Conservation (phyloP, 2,113 vertebrate species). For the Chaetorhynchus papuensis region DNA sequence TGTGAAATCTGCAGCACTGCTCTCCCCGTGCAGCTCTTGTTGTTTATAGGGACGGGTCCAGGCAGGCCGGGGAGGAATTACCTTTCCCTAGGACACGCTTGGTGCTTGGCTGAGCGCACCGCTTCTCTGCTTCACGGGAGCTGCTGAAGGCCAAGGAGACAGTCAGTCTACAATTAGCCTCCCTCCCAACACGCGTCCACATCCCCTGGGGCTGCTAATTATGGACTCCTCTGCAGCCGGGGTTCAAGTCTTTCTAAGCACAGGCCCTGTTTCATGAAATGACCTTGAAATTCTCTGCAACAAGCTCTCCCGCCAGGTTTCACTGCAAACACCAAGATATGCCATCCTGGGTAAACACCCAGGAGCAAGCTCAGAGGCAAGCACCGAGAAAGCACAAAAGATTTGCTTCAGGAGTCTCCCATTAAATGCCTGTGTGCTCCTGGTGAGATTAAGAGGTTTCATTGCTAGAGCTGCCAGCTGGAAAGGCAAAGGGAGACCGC, state of each 20-base stretch:
- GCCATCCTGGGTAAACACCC: not conserved
- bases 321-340: not conserved
- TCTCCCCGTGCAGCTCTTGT: not conserved
- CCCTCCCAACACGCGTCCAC: not conserved
- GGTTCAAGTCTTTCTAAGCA: constrained; percentile 7
- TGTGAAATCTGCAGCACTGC: not conserved
- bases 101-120: constrained; percentile 48
- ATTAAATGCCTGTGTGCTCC: not conserved
- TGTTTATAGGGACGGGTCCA: constrained; percentile 54
- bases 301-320: not conserved
- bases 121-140: constrained; percentile 21
- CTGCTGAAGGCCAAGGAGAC: constrained; percentile 63
- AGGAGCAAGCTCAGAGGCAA: not conserved
- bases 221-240: not conserved
- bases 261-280: not conserved
- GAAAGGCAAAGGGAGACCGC: not conserved
- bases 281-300: constrained; percentile 18
- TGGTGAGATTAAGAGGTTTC: not conserved
- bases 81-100: constrained; percentile 64
- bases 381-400: not conserved
- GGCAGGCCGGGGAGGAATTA: constrained; percentile 60
- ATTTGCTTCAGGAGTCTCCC: not conserved
- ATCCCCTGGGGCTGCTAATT: constrained; percentile 24
- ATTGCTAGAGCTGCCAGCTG: not conserved
- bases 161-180: constrained; percentile 59